Conservation (phyloP, 1,140 invertebrate species). For the Drosophila aff. region DNA sequence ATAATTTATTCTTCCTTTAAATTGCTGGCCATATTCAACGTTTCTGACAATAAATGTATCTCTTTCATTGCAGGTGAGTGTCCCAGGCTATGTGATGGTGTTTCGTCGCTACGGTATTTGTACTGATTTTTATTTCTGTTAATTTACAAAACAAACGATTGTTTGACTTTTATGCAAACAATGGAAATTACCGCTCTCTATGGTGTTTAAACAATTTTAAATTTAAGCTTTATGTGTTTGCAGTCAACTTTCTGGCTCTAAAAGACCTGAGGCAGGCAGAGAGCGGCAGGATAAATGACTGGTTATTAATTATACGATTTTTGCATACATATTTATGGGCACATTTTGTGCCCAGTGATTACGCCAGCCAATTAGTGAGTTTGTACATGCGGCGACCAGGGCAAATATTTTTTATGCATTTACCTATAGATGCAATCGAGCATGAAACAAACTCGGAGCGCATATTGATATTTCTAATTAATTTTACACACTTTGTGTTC, state of each 20-base stretch:
- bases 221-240: conserved; percentile 30
- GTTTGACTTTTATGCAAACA: conserved; percentile 54
- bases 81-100: not conserved
- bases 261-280: not conserved
- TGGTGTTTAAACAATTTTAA: conserved; percentile 27
- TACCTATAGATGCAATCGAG: conserved; percentile 8
- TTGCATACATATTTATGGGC: conserved; percentile 41
- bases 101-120: conserved; percentile 20
- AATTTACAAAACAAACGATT: conserved; percentile 60
- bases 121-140: conserved; percentile 28
- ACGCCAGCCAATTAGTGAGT: conserved; percentile 66
- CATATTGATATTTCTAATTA: conserved; percentile 60
- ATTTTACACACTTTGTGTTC: conserved; percentile 39
- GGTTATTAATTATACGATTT: conserved; percentile 68
- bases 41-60: conserved; percentile 31
- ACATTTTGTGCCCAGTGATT: conserved; percentile 49
- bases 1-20: conserved; percentile 43
- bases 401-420: conserved; percentile 40
- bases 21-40: conserved; percentile 12
- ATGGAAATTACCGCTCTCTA: conserved; percentile 16
- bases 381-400: conserved; percentile 33
- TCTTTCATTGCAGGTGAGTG: conserved; percentile 68
- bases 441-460: conserved; percentile 34
- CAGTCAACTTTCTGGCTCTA: not conserved
- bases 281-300: conserved; percentile 40